Evolutionary conservation across 2,797 vertebrate genomes (phyloP).

Genomic region (Australoheros facetus): DNA sequence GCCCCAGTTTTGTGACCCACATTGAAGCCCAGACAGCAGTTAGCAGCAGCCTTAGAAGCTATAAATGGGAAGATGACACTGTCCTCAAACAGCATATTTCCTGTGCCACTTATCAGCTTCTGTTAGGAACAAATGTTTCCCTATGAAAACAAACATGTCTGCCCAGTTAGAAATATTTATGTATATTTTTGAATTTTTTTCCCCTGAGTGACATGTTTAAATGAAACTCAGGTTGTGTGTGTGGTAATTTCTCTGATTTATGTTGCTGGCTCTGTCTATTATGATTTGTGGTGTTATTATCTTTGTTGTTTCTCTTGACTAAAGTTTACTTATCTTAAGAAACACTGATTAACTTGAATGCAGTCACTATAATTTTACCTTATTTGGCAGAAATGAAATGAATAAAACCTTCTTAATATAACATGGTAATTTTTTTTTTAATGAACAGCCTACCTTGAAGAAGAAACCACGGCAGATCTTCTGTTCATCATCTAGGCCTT

Average conservation of each 20-base stretch:
- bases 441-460: constrained; percentile 87
- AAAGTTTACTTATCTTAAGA: background rate
- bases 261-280: background rate
- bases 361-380: background rate
- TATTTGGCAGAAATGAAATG: background rate
- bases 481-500: constrained; percentile 87
- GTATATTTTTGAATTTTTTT: background rate
- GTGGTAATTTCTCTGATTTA: background rate
- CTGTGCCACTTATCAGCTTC: constrained; percentile 42
- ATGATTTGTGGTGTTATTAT: too few species aligned
- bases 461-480: constrained; percentile 95
- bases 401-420: background rate
- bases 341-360: background rate
- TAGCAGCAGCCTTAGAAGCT: constrained; percentile 28
- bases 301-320: background rate
- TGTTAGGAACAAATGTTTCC: constrained; percentile 15
- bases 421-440: background rate
- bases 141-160: constrained; percentile 34
- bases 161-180: background rate
- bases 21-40: constrained; percentile 66
- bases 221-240: background rate
- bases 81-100: constrained; percentile 33
- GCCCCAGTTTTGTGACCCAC: constrained; percentile 80
- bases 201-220: background rate
- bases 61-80: constrained; percentile 33